Evolutionary conservation across 2,113 vertebrate genomes (phyloP), one percentile per base, ranked within the genome.

Genomic region (Brienomyrus longianalis): DNA sequence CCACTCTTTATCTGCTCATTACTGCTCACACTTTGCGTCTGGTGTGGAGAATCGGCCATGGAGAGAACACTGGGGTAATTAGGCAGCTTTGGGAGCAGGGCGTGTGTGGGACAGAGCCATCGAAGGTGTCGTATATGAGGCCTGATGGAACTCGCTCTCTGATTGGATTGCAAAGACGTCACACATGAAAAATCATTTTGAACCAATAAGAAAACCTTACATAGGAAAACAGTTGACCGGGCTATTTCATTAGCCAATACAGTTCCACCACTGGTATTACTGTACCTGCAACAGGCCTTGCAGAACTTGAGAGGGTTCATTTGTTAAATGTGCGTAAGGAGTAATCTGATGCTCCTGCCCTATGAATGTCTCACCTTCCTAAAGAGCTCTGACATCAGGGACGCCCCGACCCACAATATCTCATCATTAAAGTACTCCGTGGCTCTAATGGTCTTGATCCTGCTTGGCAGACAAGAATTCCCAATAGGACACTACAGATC

Each of bases 401-500:
- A 39, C 15, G 50, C 66, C 48, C 89, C 92, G 90, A 93, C 94
- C 91, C 89, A 52, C 39, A 52, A 85, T 89, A 80, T 21, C 66
- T 83, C 70, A 56, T 52, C 62, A 89, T 47, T 56, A 45, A 85
- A 84, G 31, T 88, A 84, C 92, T 91, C 91, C 31, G 50, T 10
- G 77, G 23, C 52, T 47, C 80, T 89, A 59, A 89, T 83, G 51
- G 39, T 21, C 51, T 85, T 84, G 80, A 89, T 84, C 89, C 52
- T 62, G 80, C 70, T 89, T 80, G 23, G 90, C 90, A 93, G 95
- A 95, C 94, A 94, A 91, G 89, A 94, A 95, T 95, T 93, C 95
- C 95, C 95, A 92, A 90, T 74, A 93, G 95, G 94, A 91, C 89
- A 88, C 88, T 45, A 15, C 31, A 85, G 91, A 93, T 92, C 90